Evolutionary conservation across 2,113 vertebrate species (phyloP), one percentile per base, ranked within the genome.

Genomic region (Willisornis vidua): DNA sequence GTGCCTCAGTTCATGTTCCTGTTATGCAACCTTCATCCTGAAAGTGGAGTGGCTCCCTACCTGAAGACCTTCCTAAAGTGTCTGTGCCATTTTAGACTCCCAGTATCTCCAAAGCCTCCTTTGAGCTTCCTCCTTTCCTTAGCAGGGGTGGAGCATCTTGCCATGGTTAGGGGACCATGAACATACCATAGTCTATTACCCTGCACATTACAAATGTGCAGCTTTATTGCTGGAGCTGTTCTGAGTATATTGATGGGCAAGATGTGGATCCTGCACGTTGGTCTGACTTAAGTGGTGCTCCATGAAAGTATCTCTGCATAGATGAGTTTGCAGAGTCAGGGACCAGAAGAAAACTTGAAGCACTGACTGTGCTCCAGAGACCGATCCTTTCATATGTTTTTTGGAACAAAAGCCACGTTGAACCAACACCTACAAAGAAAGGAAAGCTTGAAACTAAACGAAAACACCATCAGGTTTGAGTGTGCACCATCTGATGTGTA

Each of bases 401-500:
- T 61, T 87, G 65, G 35, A 90, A 63, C 33, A 65, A 76, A 87
- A 61, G 6, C 3, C 19, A 8, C 0, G 1, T 59, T 90, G 51
- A 61, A 49, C 45, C 4, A 2, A 28, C 51, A 74, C 51, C 75
- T 88, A 59, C 67, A n/a, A 48, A 86, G 51, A 41, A 1, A 4
- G 62, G 51, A 59, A 55, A 39, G 26, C 63, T 70, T 80, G 59
- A 86, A 93, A 45, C 45, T 31, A 48, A 91, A 55, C 23, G 65
- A 8, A 88, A 95, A 43, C 37, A 46, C 45, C 25, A 3, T 35
- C 62, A 12, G 26, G 17, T n/a, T 22, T 85, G 68, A 35, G 43
- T 0, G 0, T 54, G 16, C 3, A 14, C 26, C 3, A 3, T 62
- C 43, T 85, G 48, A 52, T 78, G 22, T 25, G 5, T 65, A 16